phyloP scores from a whole-genome alignment of 1,140 invertebrate species.

The Notospermus geniculatus region DNA sequence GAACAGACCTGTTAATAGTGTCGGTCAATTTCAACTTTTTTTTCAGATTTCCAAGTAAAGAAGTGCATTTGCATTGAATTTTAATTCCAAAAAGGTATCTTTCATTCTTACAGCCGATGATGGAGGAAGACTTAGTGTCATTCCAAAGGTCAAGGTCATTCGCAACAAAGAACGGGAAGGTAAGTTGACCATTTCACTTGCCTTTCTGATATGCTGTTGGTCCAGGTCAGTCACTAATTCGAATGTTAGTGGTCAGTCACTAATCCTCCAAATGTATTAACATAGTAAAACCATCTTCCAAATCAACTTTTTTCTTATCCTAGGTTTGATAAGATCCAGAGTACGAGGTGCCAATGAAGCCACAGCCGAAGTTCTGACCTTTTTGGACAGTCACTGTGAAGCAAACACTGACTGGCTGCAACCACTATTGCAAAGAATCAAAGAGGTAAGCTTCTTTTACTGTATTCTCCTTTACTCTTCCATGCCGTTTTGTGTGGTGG shows the following conservation, averaged over 20 bases:
- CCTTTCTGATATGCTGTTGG: too few relatives aligned
- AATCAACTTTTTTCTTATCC: slow-evolving; percentile 2
- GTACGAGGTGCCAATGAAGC: slow-evolving; percentile 54
- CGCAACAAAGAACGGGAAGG: slow-evolving; percentile 86
- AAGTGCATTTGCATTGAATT: too few relatives aligned
- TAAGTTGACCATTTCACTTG: slow-evolving; percentile 10
- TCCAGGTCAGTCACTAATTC: too few relatives aligned
- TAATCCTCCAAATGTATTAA: too few relatives aligned
- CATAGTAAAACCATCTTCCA: too few relatives aligned
- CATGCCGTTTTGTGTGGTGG: too few relatives aligned
- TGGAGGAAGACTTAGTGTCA: slow-evolving; percentile 80
- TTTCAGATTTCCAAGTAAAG: too few relatives aligned
- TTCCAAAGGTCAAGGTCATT: slow-evolving; percentile 87
- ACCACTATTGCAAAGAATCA: slow-evolving; percentile 52
- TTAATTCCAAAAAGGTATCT: not conserved
- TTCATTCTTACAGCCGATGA: slow-evolving; percentile 73
- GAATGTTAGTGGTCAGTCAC: too few relatives aligned
- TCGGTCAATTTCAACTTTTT: too few relatives aligned
- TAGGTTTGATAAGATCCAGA: slow-evolving; percentile 54
- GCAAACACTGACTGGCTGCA: slow-evolving; percentile 57
- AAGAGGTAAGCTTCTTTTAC: slow-evolving; percentile 37
- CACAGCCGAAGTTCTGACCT: slow-evolving; percentile 51
- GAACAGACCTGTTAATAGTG: too few relatives aligned
- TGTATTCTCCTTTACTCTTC: too few relatives aligned
- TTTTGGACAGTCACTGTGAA: slow-evolving; percentile 56